Conservation (phyloP, 2,888 invertebrate genomes). For the Drosophila engyochracea region DNA sequence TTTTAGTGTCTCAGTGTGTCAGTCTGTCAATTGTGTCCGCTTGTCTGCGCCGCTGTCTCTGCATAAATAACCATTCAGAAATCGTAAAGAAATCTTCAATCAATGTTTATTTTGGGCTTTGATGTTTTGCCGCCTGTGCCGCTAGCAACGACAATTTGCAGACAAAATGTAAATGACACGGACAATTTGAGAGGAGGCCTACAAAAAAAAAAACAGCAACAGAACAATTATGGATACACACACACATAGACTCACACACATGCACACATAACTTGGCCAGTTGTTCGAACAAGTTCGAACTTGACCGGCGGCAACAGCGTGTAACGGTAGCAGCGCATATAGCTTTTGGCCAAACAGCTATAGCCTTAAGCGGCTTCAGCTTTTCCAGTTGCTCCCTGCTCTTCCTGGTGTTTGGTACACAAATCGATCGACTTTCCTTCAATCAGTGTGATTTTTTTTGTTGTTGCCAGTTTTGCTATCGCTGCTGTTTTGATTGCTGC, state of each 20-base stretch:
- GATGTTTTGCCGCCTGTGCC: constrained; percentile 68
- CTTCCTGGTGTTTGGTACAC: constrained; percentile 1
- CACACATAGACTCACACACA: constrained; percentile 5
- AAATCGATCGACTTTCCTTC: constrained; percentile 40
- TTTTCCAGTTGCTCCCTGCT: not conserved
- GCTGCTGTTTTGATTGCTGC: constrained; percentile 62
- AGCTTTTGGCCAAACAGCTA: constrained; percentile 2
- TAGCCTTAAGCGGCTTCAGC: constrained; percentile 14
- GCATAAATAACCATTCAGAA: constrained; percentile 83
- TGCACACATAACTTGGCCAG: constrained; percentile 17
- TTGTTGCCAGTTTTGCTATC: constrained; percentile 51
- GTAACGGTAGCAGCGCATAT: constrained; percentile 51
- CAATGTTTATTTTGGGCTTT: constrained; percentile 77
- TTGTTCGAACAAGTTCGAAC: constrained; percentile 34
- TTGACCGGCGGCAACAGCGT: constrained; percentile 37
- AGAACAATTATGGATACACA: constrained; percentile 53
- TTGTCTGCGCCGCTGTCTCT: constrained; percentile 64
- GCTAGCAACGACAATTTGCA: constrained; percentile 77
- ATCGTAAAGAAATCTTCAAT: constrained; percentile 82
- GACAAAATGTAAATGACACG: constrained; percentile 80
- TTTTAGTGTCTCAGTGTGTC: constrained; percentile 82
- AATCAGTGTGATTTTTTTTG: constrained; percentile 20
- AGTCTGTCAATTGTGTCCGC: constrained; percentile 77
- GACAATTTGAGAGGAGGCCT: constrained; percentile 66
- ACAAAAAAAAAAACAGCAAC: constrained; percentile 28